These are phyloP conservation scores for Microchirus variegatus DNA, from an alignment of 2,797 vertebrate genomes.

Conservation along the genomic window DNA sequence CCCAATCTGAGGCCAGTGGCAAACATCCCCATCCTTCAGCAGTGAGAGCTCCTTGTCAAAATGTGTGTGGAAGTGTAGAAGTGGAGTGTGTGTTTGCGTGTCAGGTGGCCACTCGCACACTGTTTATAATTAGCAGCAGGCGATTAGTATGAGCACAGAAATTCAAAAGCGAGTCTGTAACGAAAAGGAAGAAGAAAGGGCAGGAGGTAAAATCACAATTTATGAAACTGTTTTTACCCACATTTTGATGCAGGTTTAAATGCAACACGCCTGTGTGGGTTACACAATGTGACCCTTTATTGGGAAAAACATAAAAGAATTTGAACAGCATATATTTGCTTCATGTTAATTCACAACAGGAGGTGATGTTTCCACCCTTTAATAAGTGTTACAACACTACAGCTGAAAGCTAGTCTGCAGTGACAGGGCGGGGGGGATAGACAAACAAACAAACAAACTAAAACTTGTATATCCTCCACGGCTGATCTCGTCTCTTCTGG, in stretches of 20 bases:
- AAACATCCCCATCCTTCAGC: conserved; percentile 24
- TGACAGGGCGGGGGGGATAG: no score
- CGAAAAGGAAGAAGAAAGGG: conserved; percentile 13
- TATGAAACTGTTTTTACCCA: conserved; percentile 5
- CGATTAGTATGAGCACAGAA: conserved; percentile 54
- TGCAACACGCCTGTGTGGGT: not conserved
- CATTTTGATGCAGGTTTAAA: conserved; percentile 9
- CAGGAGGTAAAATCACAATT: conserved; percentile 14
- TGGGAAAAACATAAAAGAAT: not conserved
- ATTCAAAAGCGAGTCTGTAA: conserved; percentile 40
- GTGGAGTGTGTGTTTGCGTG: conserved; percentile 17
- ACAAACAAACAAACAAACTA: conserved; percentile 12
- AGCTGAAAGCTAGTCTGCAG: not conserved
- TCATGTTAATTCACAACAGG: conserved; percentile 6
- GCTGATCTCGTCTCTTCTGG: conserved; percentile 55
- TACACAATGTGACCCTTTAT: not conserved
- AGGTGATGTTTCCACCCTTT: conserved; percentile 18
- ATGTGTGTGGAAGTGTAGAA: conserved; percentile 39
- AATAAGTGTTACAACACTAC: conserved; percentile 27
- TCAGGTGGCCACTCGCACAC: conserved; percentile 35
- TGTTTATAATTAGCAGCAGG: conserved; percentile 60
- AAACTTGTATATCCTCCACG: conserved; percentile 14
- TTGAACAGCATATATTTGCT: conserved; percentile 5
- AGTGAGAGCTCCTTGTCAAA: conserved; percentile 45
- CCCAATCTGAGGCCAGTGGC: conserved; percentile 10